These are phyloP conservation scores for Talpa occidentalis DNA, from an alignment of 2,113 vertebrate genomes.

Conservation along the genomic window DNA sequence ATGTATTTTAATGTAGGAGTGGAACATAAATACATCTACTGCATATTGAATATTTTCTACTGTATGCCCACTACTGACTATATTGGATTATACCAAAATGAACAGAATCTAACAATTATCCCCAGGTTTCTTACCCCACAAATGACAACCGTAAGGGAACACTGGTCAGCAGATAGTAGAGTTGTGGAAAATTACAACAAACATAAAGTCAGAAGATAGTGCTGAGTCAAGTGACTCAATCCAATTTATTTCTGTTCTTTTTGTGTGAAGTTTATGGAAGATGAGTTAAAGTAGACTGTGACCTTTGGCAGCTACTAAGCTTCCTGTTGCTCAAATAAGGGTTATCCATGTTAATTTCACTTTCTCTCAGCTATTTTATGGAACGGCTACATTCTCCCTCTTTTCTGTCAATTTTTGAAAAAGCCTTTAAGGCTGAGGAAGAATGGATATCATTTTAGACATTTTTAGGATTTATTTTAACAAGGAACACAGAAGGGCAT, in stretches of 20 bases:
- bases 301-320: neutral
- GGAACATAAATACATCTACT: neutral
- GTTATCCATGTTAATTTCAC: slow-evolving; percentile 2
- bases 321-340: neutral
- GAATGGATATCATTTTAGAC: neutral
- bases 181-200: neutral
- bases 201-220: neutral
- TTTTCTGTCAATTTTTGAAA: neutral
- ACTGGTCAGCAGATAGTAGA: neutral
- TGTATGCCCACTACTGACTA: neutral
- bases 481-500: neutral
- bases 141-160: neutral
- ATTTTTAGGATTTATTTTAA: neutral
- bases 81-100: neutral
- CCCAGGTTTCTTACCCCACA: neutral
- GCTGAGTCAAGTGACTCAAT: neutral
- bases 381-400: neutral
- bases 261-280: neutral
- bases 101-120: neutral
- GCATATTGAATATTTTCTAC: neutral
- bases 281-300: neutral
- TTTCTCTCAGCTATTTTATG: neutral
- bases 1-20: neutral
- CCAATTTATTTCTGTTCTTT: neutral
- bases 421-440: neutral